Evolutionary conservation across 2,888 invertebrate species (phyloP), one percentile per base, ranked within the genome.

Genomic region (Eupithecia centaureata): DNA sequence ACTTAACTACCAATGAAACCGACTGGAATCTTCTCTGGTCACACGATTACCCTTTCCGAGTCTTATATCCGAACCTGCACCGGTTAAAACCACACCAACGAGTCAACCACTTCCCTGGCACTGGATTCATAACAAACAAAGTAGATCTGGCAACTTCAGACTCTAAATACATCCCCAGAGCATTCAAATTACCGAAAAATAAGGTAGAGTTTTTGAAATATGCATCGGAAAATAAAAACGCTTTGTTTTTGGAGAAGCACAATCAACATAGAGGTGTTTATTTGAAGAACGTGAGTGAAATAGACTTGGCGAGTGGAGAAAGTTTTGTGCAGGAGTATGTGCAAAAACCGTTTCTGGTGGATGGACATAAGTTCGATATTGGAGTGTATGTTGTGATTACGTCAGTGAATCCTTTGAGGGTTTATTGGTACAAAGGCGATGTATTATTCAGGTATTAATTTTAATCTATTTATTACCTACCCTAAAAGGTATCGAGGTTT

Each of bases 321-420:
- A 96, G 96, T 62, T 99, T 99, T 86, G 95, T 99, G 2, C 99
- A 99, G 84, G 97, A 98, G 86, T 99, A 96, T 86, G 94, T 99
- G 27, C 95, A 96, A 76, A 96, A 95, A 73, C 99, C 99, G 5
- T 95, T 97, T 77, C 92, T 99, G 22, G 96, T 99, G 3, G 98
- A 98, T 86, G 98, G 98, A 1, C 95, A 97, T 86, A 99, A 98
- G 92, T 99, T 99, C 89, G 99, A 99, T 89, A 97, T 99, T 86
- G 99, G 99, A 10, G 95, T 99, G 67, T 99, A 99, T 84, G 97
- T 97, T 0, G 96, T 97, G 0, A 91, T 99, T 25, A 99, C 98
- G 0, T 99, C 98, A 0, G 94, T 99, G 1, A 95, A 98, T 87
- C 99, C 99, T 0, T 89, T 99, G 27, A 94, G 98, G 74, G 95